Evolutionary conservation across 2,888 invertebrate species (phyloP).

Genomic region (Chloroclysta siterata): DNA sequence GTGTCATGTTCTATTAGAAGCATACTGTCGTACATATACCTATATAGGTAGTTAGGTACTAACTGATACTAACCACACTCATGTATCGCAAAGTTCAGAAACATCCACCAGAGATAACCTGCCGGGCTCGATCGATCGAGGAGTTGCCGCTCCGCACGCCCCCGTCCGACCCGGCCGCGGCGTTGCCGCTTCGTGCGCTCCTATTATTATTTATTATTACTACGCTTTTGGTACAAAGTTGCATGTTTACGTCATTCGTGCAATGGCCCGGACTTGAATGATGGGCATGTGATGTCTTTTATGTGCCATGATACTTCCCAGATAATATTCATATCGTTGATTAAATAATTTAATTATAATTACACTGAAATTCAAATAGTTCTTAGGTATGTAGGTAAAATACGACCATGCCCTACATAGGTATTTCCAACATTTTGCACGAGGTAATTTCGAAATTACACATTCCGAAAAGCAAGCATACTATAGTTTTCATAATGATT

Average conservation of each 20-base stretch:
- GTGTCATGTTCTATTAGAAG: conserved; percentile 1
- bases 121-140: conserved; percentile 57
- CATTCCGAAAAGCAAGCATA: too few relatives aligned
- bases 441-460: too few relatives aligned
- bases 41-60: not conserved
- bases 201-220: conserved; percentile 64
- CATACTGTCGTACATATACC: not conserved
- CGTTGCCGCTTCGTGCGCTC: conserved; percentile 57
- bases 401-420: too few relatives aligned
- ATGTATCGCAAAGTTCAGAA: conserved; percentile 30
- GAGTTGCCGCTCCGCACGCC: conserved; percentile 62
- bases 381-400: too few relatives aligned
- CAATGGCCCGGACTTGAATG: conserved; percentile 32
- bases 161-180: conserved; percentile 37
- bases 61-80: conserved; percentile 2
- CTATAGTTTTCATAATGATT: too few relatives aligned
- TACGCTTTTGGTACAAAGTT: conserved; percentile 35
- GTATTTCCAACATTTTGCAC: too few relatives aligned
- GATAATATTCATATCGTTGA: not conserved
- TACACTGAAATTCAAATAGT: too few relatives aligned
- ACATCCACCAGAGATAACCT: conserved; percentile 45
- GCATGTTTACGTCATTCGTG: conserved; percentile 42
- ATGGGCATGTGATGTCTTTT: conserved; percentile 4
- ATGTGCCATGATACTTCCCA: not conserved
- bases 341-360: too few relatives aligned